phyloP scores from a whole-genome alignment of 2,113 vertebrate species.

The Steatornis caripensis region DNA sequence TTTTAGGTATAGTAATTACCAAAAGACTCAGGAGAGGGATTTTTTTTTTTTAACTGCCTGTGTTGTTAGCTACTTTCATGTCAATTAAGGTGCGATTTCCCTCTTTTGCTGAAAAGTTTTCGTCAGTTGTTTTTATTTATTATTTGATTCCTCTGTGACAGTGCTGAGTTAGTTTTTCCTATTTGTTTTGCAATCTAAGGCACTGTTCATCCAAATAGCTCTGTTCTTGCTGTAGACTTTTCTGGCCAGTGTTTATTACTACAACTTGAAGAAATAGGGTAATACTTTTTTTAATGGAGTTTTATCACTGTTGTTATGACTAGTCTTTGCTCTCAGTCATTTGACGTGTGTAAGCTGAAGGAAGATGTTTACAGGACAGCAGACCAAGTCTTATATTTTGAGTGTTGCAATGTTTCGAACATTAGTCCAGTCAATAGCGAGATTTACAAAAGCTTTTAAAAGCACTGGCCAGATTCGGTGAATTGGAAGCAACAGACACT shows the following conservation, averaged over 20 bases:
- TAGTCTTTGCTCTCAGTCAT: background rate
- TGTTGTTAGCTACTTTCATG: background rate
- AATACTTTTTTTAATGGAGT: background rate
- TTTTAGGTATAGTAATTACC: background rate
- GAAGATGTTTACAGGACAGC: background rate
- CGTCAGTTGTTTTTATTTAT: background rate
- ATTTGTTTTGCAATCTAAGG: background rate
- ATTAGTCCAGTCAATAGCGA: background rate
- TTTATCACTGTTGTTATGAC: background rate
- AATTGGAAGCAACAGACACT: background rate
- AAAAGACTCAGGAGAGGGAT: accelerated
- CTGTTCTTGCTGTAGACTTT: background rate
- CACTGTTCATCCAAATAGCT: background rate
- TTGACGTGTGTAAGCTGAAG: background rate
- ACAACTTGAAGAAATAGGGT: background rate
- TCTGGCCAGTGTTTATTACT: background rate
- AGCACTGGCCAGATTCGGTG: background rate
- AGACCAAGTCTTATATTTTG: background rate
- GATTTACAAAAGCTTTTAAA: background rate
- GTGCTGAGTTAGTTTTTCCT: background rate
- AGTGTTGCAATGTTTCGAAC: background rate
- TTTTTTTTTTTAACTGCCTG: background rate
- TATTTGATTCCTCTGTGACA: background rate
- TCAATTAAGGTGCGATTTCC: background rate
- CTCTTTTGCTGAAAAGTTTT: background rate